Evolutionary conservation across 1,140 invertebrate species (phyloP), one percentile per base, ranked within the genome.

Genomic region (Megalonaias nervosa): DNA sequence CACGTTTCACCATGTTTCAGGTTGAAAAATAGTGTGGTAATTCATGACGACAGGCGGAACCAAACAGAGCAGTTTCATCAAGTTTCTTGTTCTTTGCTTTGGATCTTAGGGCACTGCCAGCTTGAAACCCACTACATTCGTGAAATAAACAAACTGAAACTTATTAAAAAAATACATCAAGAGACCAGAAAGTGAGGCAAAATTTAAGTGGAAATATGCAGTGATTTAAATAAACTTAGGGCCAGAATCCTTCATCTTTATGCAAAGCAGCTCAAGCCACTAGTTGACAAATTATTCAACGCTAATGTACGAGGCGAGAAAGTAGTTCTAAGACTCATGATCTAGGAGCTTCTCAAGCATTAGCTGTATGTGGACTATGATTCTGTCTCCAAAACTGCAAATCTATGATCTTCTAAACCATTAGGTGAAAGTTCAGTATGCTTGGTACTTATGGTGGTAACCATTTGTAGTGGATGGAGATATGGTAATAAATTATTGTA

Each of bases 1-100:
- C 76, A 80, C 79, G 74, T 75, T 76, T 80, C 79, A 57, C 73
- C 79, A 76, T 80, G 79, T 59, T 65, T 71, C 19, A 80, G 66
- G 31, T 70, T 80, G 48, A 80, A 76, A 65, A 80, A 80, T 58
- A 62, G 15, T 80, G 14, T 9, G 73, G 73, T 23, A 67, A 76
- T 26, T 67, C 74, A 76, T 80, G 79, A 55, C 79, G 56, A 62
- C 79, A 80, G 19, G 70, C 64, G 56, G 71, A 71, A 26, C 74
- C 79, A 80, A 80, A 80, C 2, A 80, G 57, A 64, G 74, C 79
- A 31, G 69, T 80, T 48, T 80, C 79, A 2, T 69, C 71, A n/a
- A n/a, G n/a, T n/a, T n/a, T n/a, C n/a, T n/a, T n/a, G n/a, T n/a
- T n/a, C n/a, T n/a, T n/a, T n/a, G 38, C 19, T 59, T 76, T 80